These are phyloP conservation scores for Aphodius granarius DNA, from an alignment of 2,888 invertebrate genomes.

Conservation along the genomic window DNA sequence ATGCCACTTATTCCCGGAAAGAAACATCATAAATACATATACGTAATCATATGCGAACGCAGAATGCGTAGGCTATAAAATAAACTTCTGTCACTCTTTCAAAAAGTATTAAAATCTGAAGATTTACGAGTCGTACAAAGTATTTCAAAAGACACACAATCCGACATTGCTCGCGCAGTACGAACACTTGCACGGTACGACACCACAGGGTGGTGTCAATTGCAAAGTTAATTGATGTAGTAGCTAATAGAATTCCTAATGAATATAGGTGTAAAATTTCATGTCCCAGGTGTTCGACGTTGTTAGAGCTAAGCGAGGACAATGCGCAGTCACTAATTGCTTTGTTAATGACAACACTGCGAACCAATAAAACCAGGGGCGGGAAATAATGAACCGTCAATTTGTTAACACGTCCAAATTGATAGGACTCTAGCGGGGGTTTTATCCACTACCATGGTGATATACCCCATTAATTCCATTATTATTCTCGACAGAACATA, in stretches of 20 bases:
- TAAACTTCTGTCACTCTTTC: slow-evolving; percentile 15
- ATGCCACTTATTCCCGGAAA: background rate
- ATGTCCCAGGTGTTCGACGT: slow-evolving; percentile 30
- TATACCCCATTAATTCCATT: background rate
- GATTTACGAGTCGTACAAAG: slow-evolving; percentile 20
- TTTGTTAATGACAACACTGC: slow-evolving; percentile 36
- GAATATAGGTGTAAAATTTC: slow-evolving; percentile 21
- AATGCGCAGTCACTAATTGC: slow-evolving; percentile 34
- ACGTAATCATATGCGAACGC: background rate
- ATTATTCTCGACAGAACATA: background rate
- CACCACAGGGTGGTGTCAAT: background rate
- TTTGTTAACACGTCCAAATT: slow-evolving; percentile 33
- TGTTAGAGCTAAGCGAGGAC: slow-evolving; percentile 19
- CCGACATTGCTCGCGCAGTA: too few relatives aligned
- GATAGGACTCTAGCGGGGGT: slow-evolving; percentile 23
- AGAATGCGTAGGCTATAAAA: slow-evolving; percentile 3
- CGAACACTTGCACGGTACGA: background rate
- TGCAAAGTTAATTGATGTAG: background rate
- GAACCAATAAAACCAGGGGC: slow-evolving; percentile 34
- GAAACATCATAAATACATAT: background rate
- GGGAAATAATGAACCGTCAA: slow-evolving; percentile 34
- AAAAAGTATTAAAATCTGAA: slow-evolving; percentile 2
- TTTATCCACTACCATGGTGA: background rate
- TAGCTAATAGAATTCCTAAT: slow-evolving; percentile 11
- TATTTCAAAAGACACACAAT: slow-evolving; percentile 3